Percentiles rank a stretch among this genome's conserved stretches.
These are phyloP conservation scores for Oncorhynchus mykiss DNA, from an alignment of 2,113 vertebrate genomes.

Conservation along the genomic window DNA sequence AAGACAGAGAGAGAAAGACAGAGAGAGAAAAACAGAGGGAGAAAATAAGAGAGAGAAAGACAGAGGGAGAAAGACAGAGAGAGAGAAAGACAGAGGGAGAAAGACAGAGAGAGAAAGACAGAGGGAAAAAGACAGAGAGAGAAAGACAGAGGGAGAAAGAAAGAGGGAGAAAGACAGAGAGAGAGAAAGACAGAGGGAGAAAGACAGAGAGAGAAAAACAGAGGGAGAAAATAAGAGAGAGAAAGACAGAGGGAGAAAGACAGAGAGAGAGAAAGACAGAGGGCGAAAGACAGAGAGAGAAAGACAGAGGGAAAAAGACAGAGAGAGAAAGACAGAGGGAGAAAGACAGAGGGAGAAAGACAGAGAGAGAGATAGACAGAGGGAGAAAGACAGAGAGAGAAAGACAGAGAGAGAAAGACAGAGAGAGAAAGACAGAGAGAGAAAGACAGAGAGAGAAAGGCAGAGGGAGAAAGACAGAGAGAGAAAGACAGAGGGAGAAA, in stretches of 20 bases:
- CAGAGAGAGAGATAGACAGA: background rate
- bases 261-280: slow-evolving; percentile 2
- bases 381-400: background rate
- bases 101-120: slow-evolving; percentile 37
- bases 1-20: slow-evolving; percentile 1
- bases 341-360: slow-evolving; percentile 2
- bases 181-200: background rate
- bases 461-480: background rate
- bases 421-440: background rate
- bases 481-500: slow-evolving; percentile 24
- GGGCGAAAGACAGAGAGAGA: background rate
- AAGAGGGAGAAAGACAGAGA: slow-evolving; percentile 1
- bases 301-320: background rate
- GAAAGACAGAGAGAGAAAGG: background rate
- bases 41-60: background rate
- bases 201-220: background rate
- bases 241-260: background rate
- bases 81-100: background rate
- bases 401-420: slow-evolving; percentile 35
- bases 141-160: background rate
- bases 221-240: background rate
- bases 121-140: background rate
- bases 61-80: background rate
- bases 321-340: background rate
- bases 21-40: slow-evolving; percentile 4